A percentile compares a stretch with the other conserved stretches of the same genome.
Conservation (phyloP, 2,797 vertebrate genomes). For the Percopsis omiscomaycus region DNA sequence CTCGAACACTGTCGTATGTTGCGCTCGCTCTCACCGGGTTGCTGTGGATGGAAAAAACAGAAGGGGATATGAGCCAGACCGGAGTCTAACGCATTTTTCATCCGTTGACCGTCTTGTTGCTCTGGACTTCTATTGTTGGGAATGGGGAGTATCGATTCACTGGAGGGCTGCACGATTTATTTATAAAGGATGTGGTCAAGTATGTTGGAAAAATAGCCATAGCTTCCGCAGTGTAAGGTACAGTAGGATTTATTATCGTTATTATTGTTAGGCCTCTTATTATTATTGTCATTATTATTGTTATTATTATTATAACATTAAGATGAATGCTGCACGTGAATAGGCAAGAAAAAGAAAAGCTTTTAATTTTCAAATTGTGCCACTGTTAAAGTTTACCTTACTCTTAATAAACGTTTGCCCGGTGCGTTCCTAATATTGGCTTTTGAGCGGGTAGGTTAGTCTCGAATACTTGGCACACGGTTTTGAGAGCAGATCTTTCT, state of each 20-base stretch:
- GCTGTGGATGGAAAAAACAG: conserved; percentile 74
- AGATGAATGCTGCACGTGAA: neutral
- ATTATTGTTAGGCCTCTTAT: conserved; percentile 9
- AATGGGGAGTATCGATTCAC: conserved; percentile 90
- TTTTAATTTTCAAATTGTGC: conserved; percentile 48
- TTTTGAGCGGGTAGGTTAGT: conserved; percentile 29
- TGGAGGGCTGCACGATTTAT: conserved; percentile 81
- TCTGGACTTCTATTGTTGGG: conserved; percentile 79
- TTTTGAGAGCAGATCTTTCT: conserved; percentile 54
- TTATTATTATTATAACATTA: conserved; percentile 5
- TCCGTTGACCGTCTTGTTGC: conserved; percentile 85
- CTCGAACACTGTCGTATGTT: conserved; percentile 67
- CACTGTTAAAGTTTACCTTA: conserved; percentile 68
- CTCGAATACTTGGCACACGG: conserved; percentile 50
- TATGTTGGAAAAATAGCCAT: conserved; percentile 95
- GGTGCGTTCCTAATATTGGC: conserved; percentile 44
- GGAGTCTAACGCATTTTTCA: conserved; percentile 79
- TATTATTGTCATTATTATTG: conserved; percentile 9
- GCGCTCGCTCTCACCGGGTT: conserved; percentile 59
- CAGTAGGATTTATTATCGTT: conserved; percentile 64
- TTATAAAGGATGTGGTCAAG: conserved; percentile 88
- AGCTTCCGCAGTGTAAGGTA: conserved; percentile 97
- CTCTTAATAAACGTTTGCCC: conserved; percentile 42
- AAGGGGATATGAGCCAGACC: conserved; percentile 75
- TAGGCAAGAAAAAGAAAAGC: conserved; percentile 10